A percentile compares a stretch with the other conserved stretches of the same genome.
These are phyloP conservation scores for Alethe diademata DNA, from an alignment of 2,113 vertebrate species.

Conservation along the genomic window DNA sequence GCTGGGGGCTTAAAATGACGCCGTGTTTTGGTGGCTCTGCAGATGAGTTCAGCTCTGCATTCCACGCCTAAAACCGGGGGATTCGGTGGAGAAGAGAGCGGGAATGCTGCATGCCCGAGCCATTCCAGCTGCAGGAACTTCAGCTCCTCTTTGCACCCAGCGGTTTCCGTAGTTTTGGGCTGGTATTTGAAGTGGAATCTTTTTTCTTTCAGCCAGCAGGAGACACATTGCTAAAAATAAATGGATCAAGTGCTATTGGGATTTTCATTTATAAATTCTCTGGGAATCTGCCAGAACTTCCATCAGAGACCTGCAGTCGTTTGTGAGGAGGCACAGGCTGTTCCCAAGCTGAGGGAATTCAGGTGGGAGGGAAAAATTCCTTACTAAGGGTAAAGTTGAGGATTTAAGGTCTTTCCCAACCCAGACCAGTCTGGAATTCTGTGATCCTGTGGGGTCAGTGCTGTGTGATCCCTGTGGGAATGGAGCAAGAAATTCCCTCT, in stretches of 20 bases:
- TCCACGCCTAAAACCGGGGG: background rate
- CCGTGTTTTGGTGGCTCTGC: background rate
- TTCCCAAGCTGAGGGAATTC: background rate
- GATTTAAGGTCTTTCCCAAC: background rate
- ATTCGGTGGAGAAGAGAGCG: background rate
- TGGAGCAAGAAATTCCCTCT: background rate
- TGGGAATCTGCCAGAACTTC: background rate
- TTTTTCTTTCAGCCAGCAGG: background rate
- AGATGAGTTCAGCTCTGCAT: background rate
- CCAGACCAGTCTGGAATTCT: background rate
- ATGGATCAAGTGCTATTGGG: background rate
- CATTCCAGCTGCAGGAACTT: background rate
- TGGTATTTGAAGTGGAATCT: background rate
- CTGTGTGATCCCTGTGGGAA: background rate
- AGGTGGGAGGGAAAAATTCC: background rate
- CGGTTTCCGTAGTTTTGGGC: fast-evolving
- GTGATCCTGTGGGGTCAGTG: fast-evolving
- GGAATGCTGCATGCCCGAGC: background rate
- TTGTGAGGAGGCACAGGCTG: background rate
- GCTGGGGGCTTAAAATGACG: background rate
- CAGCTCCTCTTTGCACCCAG: background rate
- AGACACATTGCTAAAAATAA: background rate
- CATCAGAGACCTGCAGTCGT: background rate
- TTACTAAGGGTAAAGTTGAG: background rate
- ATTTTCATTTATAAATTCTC: background rate